Evolutionary conservation across 2,888 invertebrate genomes (phyloP).

Genomic region (Phragmatobia fuliginosa): DNA sequence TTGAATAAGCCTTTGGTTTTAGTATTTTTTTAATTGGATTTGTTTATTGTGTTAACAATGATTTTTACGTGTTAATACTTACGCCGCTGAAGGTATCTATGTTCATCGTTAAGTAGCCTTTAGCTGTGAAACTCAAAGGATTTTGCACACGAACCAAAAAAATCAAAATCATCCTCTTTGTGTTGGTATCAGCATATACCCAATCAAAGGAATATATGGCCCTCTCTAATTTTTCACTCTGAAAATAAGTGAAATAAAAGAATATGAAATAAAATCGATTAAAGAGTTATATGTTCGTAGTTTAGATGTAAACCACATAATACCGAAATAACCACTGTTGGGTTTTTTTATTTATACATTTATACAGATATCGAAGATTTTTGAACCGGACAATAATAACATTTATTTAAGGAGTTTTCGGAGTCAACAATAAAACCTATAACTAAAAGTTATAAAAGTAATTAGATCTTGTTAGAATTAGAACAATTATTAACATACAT

Average conservation of each 20-base stretch:
- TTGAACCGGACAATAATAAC: background rate
- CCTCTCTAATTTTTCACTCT: conserved; percentile 69
- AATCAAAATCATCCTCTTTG: conserved; percentile 67
- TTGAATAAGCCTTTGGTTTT: too few relatives aligned
- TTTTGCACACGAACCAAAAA: conserved; percentile 72
- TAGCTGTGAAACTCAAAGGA: conserved; percentile 71
- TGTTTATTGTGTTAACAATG: background rate
- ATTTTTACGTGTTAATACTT: conserved; percentile 43
- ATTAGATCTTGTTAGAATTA: background rate
- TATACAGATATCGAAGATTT: background rate
- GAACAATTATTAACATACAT: conserved; percentile 59
- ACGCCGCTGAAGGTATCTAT: conserved; percentile 74
- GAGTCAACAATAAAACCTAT: too few relatives aligned
- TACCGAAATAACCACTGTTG: background rate
- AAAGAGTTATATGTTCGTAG: too few relatives aligned
- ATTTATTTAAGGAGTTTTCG: background rate
- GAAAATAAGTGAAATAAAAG: conserved; percentile 32
- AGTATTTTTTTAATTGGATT: too few relatives aligned
- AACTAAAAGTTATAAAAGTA: background rate
- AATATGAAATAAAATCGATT: background rate
- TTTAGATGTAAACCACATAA: background rate
- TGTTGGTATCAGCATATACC: conserved; percentile 65
- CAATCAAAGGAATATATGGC: conserved; percentile 72
- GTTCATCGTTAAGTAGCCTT: conserved; percentile 74
- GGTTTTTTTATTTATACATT: background rate